A percentile compares a stretch with the other conserved stretches of the same genome.
phyloP scores from a whole-genome alignment of 2,888 invertebrate species.

The Urechis unicinctus region DNA sequence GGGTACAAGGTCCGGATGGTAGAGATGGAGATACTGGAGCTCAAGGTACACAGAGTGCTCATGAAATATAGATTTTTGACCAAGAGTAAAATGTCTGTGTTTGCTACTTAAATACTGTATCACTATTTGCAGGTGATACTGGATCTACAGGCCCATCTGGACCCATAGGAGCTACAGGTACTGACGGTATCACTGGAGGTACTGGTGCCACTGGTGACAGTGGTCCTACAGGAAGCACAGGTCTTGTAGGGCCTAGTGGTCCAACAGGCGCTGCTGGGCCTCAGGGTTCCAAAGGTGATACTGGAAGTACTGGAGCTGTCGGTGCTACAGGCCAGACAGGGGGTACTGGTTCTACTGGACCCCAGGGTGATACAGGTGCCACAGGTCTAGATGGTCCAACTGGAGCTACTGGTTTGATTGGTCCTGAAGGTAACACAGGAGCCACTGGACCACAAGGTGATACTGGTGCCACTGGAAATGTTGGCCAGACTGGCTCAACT shows the following conservation, averaged over 20 bases:
- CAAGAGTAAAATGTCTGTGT: too few relatives aligned
- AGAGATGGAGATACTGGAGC: constrained; percentile 4
- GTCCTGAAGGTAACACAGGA: constrained; percentile 11
- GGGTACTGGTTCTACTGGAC: constrained; percentile 6
- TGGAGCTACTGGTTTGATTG: constrained; percentile 7
- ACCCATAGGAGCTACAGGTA: constrained; percentile 1
- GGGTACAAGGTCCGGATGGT: constrained; percentile 10
- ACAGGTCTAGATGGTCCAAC: constrained; percentile 1
- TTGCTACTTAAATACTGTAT: neutral
- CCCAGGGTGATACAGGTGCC: constrained; percentile 7
- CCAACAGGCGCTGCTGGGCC: neutral
- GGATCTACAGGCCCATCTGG: constrained; percentile 1
- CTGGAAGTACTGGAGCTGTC: constrained; percentile 1
- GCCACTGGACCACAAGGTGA: constrained; percentile 12
- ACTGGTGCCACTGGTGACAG: constrained; percentile 3
- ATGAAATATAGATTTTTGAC: too few relatives aligned
- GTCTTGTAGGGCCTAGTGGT: constrained; percentile 3
- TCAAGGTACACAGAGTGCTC: neutral
- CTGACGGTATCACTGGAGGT: constrained; percentile 12
- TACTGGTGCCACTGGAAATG: constrained; percentile 6
- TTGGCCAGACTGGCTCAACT: neutral
- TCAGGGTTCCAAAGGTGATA: neutral
- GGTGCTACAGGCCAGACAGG: constrained; percentile 3
- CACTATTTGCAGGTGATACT: neutral
- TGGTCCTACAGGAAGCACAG: constrained; percentile 6